These are phyloP conservation scores for Myotis yumanensis DNA, from an alignment of 2,113 vertebrate species.

Conservation along the genomic window DNA sequence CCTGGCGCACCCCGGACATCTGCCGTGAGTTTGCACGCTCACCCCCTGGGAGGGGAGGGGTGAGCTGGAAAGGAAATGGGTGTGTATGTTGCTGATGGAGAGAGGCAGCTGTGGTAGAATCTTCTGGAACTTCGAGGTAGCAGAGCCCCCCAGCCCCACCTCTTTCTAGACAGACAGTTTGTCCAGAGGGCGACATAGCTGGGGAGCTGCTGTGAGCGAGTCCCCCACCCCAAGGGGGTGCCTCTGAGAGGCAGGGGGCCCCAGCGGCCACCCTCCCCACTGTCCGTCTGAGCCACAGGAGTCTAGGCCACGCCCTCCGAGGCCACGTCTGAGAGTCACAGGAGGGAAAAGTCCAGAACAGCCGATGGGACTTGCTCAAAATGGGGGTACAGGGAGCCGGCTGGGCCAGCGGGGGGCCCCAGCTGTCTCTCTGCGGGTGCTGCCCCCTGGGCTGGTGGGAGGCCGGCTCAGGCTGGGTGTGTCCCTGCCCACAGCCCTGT, in stretches of 20 bases:
- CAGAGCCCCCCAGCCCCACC: too few species aligned
- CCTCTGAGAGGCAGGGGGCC: not conserved
- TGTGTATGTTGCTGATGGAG: accelerated
- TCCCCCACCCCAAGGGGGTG: too few species aligned
- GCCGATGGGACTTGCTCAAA: not conserved
- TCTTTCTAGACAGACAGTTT: not conserved
- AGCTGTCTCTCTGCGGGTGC: not conserved
- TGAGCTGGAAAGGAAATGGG: accelerated
- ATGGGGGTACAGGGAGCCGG: accelerated
- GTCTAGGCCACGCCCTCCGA: accelerated
- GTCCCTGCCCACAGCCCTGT: conserved; percentile 86
- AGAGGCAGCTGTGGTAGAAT: accelerated
- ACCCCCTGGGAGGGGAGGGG: accelerated
- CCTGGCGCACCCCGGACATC: conserved; percentile 92
- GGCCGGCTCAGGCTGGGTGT: not conserved
- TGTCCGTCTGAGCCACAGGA: accelerated
- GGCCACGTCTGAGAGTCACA: accelerated
- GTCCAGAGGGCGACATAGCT: accelerated
- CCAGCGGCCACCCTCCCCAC: accelerated
- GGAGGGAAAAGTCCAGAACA: not conserved
- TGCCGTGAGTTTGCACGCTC: conserved; percentile 88
- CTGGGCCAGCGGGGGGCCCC: not conserved
- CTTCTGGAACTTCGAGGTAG: not conserved
- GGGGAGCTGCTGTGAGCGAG: not conserved
- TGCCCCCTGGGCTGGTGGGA: not conserved